Evolutionary conservation across 1,140 invertebrate species (phyloP).

Genomic region (Brachionus koreanus): DNA sequence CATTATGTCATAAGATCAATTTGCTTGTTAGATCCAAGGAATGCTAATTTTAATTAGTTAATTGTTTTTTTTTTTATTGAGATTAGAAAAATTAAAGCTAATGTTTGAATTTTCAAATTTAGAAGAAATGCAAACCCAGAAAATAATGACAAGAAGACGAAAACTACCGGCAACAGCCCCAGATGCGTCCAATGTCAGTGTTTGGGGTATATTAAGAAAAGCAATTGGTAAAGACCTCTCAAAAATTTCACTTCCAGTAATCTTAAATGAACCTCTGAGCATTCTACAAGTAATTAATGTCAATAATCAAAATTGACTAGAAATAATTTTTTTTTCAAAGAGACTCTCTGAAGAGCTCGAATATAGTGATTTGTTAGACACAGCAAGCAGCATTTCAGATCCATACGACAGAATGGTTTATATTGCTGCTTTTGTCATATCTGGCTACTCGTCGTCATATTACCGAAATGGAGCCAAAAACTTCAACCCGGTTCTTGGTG

Average conservation of each 20-base stretch:
- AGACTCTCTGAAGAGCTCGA: conserved; percentile 58
- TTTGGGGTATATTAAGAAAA: conserved; percentile 75
- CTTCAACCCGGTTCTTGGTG: conserved; percentile 57
- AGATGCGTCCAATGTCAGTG: conserved; percentile 68
- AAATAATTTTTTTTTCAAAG: conserved; percentile 46
- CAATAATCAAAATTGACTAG: conserved; percentile 47
- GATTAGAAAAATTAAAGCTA: background rate
- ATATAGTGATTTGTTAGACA: conserved; percentile 57
- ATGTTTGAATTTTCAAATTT: background rate
- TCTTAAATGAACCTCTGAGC: conserved; percentile 57
- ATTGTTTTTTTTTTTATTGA: background rate
- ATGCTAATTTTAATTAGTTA: conserved; percentile 4
- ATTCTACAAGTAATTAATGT: conserved; percentile 48
- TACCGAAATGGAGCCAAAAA: conserved; percentile 56
- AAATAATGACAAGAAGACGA: conserved; percentile 67
- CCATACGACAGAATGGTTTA: conserved; percentile 61
- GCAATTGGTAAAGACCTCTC: conserved; percentile 68
- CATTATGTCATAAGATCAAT: background rate
- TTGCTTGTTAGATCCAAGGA: background rate
- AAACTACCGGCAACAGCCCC: conserved; percentile 69
- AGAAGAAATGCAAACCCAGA: conserved; percentile 28
- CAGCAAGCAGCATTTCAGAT: conserved; percentile 52
- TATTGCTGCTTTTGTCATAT: conserved; percentile 63
- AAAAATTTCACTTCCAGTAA: conserved; percentile 58
- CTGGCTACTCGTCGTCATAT: conserved; percentile 55